These are phyloP conservation scores for Pemphredon lugubris DNA, from an alignment of 2,888 invertebrate genomes.

Conservation along the genomic window DNA sequence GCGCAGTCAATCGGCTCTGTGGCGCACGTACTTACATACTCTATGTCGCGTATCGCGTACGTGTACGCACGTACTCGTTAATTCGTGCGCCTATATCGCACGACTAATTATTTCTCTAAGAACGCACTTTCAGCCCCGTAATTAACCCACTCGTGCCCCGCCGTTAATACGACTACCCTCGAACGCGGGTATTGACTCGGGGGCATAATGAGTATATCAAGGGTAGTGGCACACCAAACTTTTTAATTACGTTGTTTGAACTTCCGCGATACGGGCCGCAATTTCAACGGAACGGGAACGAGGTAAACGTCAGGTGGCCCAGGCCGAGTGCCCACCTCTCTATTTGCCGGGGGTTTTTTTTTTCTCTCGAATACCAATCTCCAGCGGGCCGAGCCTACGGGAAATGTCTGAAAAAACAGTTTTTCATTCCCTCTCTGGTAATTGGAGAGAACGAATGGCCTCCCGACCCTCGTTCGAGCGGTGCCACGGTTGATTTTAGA, in stretches of 20 bases:
- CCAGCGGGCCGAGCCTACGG: no score
- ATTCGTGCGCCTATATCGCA: not conserved
- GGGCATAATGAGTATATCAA: conserved; percentile 42
- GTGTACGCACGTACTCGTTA: not conserved
- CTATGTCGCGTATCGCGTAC: no score
- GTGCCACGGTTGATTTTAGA: not conserved
- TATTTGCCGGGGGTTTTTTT: no score
- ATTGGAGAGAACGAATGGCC: no score
- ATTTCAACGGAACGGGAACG: not conserved
- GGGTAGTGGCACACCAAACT: conserved; percentile 57
- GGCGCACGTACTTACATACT: no score
- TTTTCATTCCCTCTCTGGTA: no score
- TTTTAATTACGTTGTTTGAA: conserved; percentile 47
- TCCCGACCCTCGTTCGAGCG: no score
- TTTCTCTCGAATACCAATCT: no score
- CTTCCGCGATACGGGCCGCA: not conserved
- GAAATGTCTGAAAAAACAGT: no score
- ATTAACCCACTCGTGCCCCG: conserved; percentile 30
- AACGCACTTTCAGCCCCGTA: conserved; percentile 43
- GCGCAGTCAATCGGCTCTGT: no score
- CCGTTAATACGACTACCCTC: not conserved
- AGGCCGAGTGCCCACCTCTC: no score
- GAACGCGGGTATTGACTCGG: conserved; percentile 44
- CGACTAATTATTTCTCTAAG: conserved; percentile 53
- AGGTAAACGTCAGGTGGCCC: no score